These are phyloP conservation scores for Drosophila arawakana DNA, from an alignment of 1,140 invertebrate species.

Conservation along the genomic window DNA sequence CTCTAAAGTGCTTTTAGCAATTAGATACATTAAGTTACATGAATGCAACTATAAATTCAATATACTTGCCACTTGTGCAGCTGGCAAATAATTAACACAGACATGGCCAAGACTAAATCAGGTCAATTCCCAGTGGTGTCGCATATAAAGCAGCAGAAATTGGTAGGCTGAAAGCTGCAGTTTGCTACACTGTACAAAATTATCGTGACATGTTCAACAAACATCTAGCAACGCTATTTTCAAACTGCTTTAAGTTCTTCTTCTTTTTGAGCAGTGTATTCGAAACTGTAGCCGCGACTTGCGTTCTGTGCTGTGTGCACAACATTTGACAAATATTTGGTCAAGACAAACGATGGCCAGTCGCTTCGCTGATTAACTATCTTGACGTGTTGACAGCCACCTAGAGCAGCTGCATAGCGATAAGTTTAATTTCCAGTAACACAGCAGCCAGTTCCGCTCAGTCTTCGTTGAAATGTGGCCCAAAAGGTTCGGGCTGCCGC, in stretches of 20 bases:
- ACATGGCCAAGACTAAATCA: conserved; percentile 16
- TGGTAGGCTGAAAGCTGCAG: neutral
- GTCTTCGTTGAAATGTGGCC: conserved; percentile 50
- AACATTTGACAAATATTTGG: conserved; percentile 58
- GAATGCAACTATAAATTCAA: neutral
- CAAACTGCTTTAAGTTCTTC: too few relatives aligned
- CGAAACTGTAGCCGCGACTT: conserved; percentile 33
- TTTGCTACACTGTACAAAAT: too few relatives aligned
- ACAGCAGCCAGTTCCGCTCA: conserved; percentile 31
- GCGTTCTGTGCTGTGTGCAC: conserved; percentile 23
- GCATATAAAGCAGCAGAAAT: neutral
- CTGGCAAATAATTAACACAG: conserved; percentile 8
- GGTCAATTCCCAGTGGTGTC: conserved; percentile 14
- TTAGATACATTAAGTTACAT: too few relatives aligned
- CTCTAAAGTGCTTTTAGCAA: too few relatives aligned
- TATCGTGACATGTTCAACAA: too few relatives aligned
- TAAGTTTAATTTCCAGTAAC: conserved; percentile 34
- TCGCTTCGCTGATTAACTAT: conserved; percentile 68
- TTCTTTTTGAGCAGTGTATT: neutral
- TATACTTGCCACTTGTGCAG: neutral
- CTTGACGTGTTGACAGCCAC: conserved; percentile 62
- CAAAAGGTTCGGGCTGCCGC: conserved; percentile 29
- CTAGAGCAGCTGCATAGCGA: conserved; percentile 65
- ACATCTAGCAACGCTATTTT: too few relatives aligned
- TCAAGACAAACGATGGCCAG: conserved; percentile 49